A percentile compares a stretch with the other conserved stretches of the same genome.
phyloP scores from a whole-genome alignment of 2,113 vertebrate species.

The Vimba vimba region DNA sequence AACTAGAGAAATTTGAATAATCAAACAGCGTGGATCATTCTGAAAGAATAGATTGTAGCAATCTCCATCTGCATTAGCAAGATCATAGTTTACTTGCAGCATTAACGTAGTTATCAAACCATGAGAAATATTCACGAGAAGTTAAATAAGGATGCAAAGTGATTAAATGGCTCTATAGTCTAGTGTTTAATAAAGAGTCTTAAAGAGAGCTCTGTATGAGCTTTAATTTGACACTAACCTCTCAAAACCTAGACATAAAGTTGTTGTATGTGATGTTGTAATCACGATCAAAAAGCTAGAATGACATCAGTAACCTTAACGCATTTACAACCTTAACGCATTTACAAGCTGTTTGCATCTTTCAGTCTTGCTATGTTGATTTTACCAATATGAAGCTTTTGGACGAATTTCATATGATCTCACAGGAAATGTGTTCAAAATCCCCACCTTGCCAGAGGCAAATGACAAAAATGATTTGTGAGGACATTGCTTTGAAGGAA shows the following conservation, averaged over 20 bases:
- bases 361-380: not conserved
- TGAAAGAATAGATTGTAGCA: not conserved
- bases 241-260: not conserved
- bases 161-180: not conserved
- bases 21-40: not conserved
- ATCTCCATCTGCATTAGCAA: not conserved
- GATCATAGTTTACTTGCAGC: not conserved
- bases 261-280: too few relatives aligned
- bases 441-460: slow-evolving; percentile 27
- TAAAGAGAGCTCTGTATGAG: not conserved
- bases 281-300: not conserved
- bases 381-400: not conserved
- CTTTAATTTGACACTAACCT: not conserved
- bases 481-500: slow-evolving; percentile 18
- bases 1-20: not conserved
- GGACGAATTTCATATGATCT: not conserved
- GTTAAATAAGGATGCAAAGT: not conserved
- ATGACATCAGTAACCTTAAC: not conserved
- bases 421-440: slow-evolving; percentile 43
- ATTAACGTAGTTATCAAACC: not conserved
- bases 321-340: not conserved
- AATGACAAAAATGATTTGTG: slow-evolving; percentile 21
- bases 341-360: not conserved
- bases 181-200: not conserved
- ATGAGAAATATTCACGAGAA: not conserved